Evolutionary conservation across 2,113 vertebrate species (phyloP), one percentile per base, ranked within the genome.

Genomic region (Apteryx owenii): DNA sequence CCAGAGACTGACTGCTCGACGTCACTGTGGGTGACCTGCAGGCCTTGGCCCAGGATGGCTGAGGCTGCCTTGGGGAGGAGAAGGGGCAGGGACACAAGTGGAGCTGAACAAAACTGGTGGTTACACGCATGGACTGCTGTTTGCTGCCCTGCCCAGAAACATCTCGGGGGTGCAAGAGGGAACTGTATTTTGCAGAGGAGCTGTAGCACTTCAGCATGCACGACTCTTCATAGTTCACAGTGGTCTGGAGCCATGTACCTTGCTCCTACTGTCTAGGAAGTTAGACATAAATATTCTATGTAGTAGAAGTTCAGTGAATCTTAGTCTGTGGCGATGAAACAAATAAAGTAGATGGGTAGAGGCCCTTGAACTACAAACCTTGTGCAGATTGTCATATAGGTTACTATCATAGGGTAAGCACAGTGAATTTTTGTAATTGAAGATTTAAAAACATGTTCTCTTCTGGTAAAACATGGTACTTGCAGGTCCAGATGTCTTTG

Each of bases 11-110:
- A 21, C 18, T 33, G 23, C 18, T 46, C 11, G 11, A 25, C 9
- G 7, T 15, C 5, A 17, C 26, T 46, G 28, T 1, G 2, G 48
- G 53, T 50, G 48, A 36, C 46, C 70, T 76, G 40, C 38, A 42
- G n/a, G 40, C 22, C 26, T 65, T 2, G 9, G 17, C 26, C 26
- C 13, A 22, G 15, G 48, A 7, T 28, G 13, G 26, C 28, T 36
- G 8, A 56, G 36, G 29, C 48, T 77, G 56, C 9, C 25, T 12
- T 22, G 50, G 12, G 44, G n/a, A 38, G 26, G 28, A 56, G 46
- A 40, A 25, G 0, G 1, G 18, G 28, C 14, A 81, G 12, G 26
- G 18, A 36, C 18, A 0, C 36, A 19, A n/a, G 19, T 72, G 2
- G 75, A 56, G 31, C 25, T 70, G 66, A 42, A 38, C 58, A 66